phyloP scores from a whole-genome alignment of 2,888 invertebrate genomes.

The Diadegma fenestrale region DNA sequence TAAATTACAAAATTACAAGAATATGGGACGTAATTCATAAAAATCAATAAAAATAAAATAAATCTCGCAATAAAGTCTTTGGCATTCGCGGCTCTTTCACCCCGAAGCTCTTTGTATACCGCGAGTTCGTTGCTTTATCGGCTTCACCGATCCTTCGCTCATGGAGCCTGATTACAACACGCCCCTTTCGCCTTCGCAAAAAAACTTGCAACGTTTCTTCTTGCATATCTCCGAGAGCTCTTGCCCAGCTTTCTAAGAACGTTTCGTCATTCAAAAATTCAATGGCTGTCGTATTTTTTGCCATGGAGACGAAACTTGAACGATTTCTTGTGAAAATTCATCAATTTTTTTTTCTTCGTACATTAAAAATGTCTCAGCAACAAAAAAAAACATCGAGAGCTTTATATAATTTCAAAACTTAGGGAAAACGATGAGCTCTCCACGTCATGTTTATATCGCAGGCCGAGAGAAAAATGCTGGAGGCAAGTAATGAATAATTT shows the following conservation, averaged over 20 bases:
- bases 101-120: neutral
- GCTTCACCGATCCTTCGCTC: slow-evolving; percentile 61
- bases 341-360: neutral
- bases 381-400: neutral
- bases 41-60: neutral
- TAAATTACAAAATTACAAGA: too few relatives aligned
- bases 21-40: neutral
- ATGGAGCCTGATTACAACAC: slow-evolving; percentile 43
- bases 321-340: slow-evolving; percentile 7
- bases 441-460: neutral
- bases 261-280: slow-evolving; percentile 49
- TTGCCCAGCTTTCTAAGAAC: slow-evolving; percentile 10
- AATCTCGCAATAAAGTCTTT: neutral
- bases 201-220: slow-evolving; percentile 57
- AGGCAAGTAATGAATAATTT: slow-evolving; percentile 41
- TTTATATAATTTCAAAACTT: neutral
- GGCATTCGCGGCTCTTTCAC: neutral
- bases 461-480: neutral
- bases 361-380: slow-evolving; percentile 15
- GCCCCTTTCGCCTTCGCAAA: slow-evolving; percentile 23
- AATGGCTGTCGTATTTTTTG: slow-evolving; percentile 19
- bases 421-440: neutral
- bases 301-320: neutral
- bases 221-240: slow-evolving; percentile 25
- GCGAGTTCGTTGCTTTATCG: slow-evolving; percentile 60